Evolutionary conservation across 2,113 vertebrate species (phyloP).

Genomic region (Gasterosteus nipponicus): DNA sequence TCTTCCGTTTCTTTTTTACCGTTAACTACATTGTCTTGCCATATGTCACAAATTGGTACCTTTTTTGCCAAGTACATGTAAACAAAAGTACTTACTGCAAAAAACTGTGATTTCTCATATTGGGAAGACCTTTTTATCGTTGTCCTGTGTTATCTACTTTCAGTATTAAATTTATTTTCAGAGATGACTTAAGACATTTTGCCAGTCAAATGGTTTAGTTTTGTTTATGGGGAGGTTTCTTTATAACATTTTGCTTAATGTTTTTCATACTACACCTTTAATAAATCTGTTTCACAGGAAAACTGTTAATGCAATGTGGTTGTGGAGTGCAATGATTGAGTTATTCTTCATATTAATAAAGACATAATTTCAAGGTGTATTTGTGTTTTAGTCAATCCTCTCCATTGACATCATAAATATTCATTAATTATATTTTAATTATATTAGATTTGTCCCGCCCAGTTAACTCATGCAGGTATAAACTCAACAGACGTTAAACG

Average conservation of each 20-base stretch:
- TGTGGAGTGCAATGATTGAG: slow-evolving; percentile 69
- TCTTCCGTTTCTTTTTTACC: slow-evolving; percentile 51
- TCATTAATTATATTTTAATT: background rate
- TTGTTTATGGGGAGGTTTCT: slow-evolving; percentile 70
- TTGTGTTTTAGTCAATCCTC: slow-evolving; percentile 32
- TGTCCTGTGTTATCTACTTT: slow-evolving; percentile 78
- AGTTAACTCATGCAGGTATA: background rate
- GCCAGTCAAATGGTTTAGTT: slow-evolving; percentile 67
- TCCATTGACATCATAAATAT: background rate
- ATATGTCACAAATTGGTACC: slow-evolving; percentile 82
- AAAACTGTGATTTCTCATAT: slow-evolving; percentile 84
- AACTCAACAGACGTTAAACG: background rate
- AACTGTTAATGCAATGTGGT: slow-evolving; percentile 64
- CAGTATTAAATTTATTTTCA: slow-evolving; percentile 83
- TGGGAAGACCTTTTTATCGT: slow-evolving; percentile 82
- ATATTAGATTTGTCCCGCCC: background rate
- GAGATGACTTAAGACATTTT: slow-evolving; percentile 67
- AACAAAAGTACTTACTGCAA: slow-evolving; percentile 79
- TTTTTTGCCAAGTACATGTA: slow-evolving; percentile 80
- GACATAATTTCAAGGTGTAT: slow-evolving; percentile 53
- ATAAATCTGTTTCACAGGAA: slow-evolving; percentile 72
- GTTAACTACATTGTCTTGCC: slow-evolving; percentile 77
- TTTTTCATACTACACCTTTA: slow-evolving; percentile 81
- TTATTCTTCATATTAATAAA: slow-evolving; percentile 75
- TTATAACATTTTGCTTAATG: slow-evolving; percentile 74